Evolutionary conservation across 1,140 invertebrate genomes (phyloP).

Genomic region (Scylla paramamosain): DNA sequence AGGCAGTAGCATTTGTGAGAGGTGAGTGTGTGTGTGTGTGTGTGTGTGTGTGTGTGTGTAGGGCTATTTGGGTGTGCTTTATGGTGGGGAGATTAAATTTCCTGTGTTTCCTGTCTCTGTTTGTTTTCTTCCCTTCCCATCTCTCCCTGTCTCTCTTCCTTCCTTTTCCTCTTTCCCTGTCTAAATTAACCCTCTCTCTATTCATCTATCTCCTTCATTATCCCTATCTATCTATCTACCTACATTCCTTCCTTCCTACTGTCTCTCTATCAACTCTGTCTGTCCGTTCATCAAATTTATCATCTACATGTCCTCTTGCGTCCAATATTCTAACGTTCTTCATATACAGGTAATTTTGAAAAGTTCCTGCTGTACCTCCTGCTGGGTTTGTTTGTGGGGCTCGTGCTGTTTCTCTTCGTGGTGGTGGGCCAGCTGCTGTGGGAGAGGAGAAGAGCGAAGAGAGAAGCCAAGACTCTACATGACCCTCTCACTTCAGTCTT

Average conservation of each 20-base stretch:
- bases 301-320: too few species aligned
- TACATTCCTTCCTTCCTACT: too few species aligned
- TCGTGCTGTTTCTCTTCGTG: constrained; percentile 86
- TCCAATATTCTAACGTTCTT: background rate
- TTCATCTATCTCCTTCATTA: too few species aligned
- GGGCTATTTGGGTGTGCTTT: background rate
- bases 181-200: too few species aligned
- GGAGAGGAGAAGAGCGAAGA: constrained; percentile 83
- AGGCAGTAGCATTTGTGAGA: constrained; percentile 81
- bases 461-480: constrained; percentile 81
- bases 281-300: too few species aligned
- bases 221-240: too few species aligned
- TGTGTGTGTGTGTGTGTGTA: background rate
- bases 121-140: too few species aligned
- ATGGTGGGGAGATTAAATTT: too few species aligned
- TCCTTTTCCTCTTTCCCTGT: too few species aligned
- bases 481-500: constrained; percentile 75
- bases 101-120: too few species aligned
- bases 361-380: constrained; percentile 89
- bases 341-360: constrained; percentile 86
- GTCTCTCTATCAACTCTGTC: too few species aligned
- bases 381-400: constrained; percentile 85
- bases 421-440: constrained; percentile 85
- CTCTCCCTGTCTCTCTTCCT: background rate
- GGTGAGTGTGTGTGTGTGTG: constrained; percentile 77